Evolutionary conservation across 2,797 vertebrate genomes (phyloP).

Genomic region (Vespertilio murinus): DNA sequence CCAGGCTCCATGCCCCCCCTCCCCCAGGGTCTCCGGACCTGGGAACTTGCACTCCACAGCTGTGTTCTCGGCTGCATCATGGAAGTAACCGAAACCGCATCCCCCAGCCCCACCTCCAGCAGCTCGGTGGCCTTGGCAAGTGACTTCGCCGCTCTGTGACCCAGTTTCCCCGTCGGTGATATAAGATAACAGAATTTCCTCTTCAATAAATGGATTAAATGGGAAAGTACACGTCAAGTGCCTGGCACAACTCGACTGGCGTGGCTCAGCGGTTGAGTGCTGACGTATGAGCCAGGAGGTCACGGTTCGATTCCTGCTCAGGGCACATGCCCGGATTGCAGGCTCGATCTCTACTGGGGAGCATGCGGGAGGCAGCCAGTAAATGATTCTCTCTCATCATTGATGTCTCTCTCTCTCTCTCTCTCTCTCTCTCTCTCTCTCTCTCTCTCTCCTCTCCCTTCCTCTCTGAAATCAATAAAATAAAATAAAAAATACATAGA

Average conservation of each 20-base stretch:
- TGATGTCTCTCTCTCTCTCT: too few relatives aligned
- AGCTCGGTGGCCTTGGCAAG: background rate
- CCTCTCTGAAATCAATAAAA: too few relatives aligned
- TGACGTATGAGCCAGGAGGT: too few relatives aligned
- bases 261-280: too few relatives aligned
- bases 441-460: too few relatives aligned
- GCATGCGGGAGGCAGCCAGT: too few relatives aligned
- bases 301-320: too few relatives aligned
- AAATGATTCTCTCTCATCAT: too few relatives aligned
- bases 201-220: background rate
- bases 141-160: background rate
- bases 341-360: too few relatives aligned
- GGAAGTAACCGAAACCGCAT: background rate
- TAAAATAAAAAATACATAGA: background rate
- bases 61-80: background rate
- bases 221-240: background rate
- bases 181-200: background rate
- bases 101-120: background rate
- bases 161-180: background rate
- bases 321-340: too few relatives aligned
- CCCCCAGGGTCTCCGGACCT: too few relatives aligned
- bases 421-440: too few relatives aligned
- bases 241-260: background rate
- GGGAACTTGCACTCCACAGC: background rate
- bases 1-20: background rate